Percentiles rank a stretch among this genome's conserved stretches.
These are phyloP conservation scores for Saccostrea cuccullata DNA, from an alignment of 1,140 invertebrate species.

Conservation along the genomic window DNA sequence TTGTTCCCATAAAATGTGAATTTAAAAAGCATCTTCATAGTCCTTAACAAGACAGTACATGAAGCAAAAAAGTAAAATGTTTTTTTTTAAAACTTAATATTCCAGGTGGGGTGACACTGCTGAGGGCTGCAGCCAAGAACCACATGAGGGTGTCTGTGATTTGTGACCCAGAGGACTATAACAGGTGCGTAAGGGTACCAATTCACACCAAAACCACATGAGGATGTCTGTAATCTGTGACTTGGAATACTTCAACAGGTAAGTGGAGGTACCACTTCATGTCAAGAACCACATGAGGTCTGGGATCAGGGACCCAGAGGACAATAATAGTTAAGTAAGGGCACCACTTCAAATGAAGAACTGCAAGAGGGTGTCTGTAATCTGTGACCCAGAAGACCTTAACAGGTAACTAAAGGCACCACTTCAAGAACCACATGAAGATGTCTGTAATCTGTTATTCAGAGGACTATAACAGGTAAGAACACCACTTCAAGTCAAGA, in stretches of 20 bases:
- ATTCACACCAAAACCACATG: too few species aligned
- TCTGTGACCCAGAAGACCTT: slow-evolving; percentile 90
- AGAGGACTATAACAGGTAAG: too few species aligned
- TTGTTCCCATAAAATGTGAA: not conserved
- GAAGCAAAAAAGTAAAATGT: not conserved
- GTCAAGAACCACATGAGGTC: too few species aligned
- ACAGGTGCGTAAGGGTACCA: slow-evolving; percentile 73
- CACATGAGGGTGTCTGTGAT: slow-evolving; percentile 96
- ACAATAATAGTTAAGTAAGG: too few species aligned
- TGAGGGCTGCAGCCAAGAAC: slow-evolving; percentile 98
- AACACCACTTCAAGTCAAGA: slow-evolving; percentile 80
- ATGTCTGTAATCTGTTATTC: slow-evolving; percentile 76
- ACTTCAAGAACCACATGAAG: slow-evolving; percentile 74
- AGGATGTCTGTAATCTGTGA: slow-evolving; percentile 80
- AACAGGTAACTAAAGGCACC: too few species aligned
- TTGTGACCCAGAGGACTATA: slow-evolving; percentile 95
- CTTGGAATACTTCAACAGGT: too few species aligned
- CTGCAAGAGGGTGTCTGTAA: slow-evolving; percentile 94
- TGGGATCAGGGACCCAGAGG: too few species aligned
- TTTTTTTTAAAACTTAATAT: not conserved
- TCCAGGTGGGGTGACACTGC: slow-evolving; percentile 92
- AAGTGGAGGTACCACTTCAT: too few species aligned
- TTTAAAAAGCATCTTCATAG: not conserved
- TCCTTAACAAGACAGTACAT: not conserved
- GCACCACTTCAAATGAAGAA: slow-evolving; percentile 80